Conservation (phyloP, 1,140 invertebrate genomes). For the Drosophila biarmipes region DNA sequence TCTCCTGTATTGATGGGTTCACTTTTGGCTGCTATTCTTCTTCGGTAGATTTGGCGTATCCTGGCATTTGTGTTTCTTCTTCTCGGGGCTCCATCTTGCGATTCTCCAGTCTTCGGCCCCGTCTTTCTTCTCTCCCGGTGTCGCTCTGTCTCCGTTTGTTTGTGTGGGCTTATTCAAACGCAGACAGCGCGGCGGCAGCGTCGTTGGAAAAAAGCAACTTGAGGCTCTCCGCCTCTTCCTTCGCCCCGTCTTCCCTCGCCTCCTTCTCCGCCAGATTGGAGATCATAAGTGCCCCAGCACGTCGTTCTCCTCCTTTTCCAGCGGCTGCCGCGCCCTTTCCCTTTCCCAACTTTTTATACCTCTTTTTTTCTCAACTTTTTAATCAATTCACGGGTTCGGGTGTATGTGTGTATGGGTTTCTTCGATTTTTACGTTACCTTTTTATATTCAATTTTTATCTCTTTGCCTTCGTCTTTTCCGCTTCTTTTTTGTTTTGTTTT, state of each 20-base stretch:
- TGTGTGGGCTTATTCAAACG: slow-evolving; percentile 78
- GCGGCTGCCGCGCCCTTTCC: slow-evolving; percentile 38
- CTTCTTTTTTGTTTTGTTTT: slow-evolving; percentile 66
- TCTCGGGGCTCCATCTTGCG: slow-evolving; percentile 22
- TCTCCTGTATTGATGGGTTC: not conserved
- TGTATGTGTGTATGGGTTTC: slow-evolving; percentile 74
- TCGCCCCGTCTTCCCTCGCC: not conserved
- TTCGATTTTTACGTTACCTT: slow-evolving; percentile 81
- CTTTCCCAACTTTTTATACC: slow-evolving; percentile 36
- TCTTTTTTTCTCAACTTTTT: slow-evolving; percentile 71
- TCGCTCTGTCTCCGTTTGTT: slow-evolving; percentile 23
- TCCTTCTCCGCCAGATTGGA: slow-evolving; percentile 23
- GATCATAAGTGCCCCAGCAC: slow-evolving; percentile 52
- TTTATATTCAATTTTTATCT: slow-evolving; percentile 79
- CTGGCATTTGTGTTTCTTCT: slow-evolving; percentile 10
- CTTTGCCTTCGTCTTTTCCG: slow-evolving; percentile 79
- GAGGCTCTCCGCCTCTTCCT: slow-evolving; percentile 9
- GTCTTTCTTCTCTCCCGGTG: slow-evolving; percentile 3
- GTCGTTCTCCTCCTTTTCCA: slow-evolving; percentile 30
- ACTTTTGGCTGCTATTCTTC: not conserved
- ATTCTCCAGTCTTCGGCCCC: slow-evolving; percentile 5
- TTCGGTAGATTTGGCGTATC: slow-evolving; percentile 1
- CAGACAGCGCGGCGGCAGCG: slow-evolving; percentile 77
- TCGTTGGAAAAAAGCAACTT: slow-evolving; percentile 34
- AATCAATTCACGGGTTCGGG: slow-evolving; percentile 71